Base-by-base conservation (phyloP, 2,888 invertebrate genomes). In the Megastigmus dorsalis region DNA sequence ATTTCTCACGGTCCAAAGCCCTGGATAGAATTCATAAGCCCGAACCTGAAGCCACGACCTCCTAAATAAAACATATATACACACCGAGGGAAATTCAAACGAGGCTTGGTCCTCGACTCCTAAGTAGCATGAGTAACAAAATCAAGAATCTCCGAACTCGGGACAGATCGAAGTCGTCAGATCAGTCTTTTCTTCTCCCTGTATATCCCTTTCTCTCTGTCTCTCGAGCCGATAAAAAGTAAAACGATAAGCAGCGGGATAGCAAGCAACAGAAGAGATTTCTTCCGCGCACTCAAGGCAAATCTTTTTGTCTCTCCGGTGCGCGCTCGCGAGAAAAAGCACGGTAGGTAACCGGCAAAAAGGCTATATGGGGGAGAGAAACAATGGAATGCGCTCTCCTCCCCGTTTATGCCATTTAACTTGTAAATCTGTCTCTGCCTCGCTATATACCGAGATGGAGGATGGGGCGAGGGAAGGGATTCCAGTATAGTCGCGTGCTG, bases 361-460 rank as follows among this genome's bases (percentile, higher is more conserved):
- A 62, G 60, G 76, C n/a, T n/a, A n/a, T n/a, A 76, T 77, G 54
- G 26, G 59, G 13, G 69, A 75, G 57, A 70, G 70, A 78, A 79
- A 77, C 73, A 76, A 77, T 78, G 78, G 76, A 75, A 78, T 78
- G 73, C 70, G 72, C 79, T 76, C 65, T 77, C 78, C n/a, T n/a
- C 78, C 79, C 81, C 84, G 80, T 81, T 82, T 84, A 83, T 82
- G 82, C 79, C 82, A 84, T 84, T 85, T 85, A 84, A 85, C 84
- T 85, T 84, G 84, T 82, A 85, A 85, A 85, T 85, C 82, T 80
- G 80, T 78, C 82, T 77, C 74, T 80, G 81, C 78, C n/a, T n/a
- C n/a, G n/a, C n/a, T n/a, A n/a, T n/a, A n/a, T n/a, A n/a, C n/a
- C n/a, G n/a, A n/a, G n/a, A n/a, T n/a, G n/a, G n/a, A n/a, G n/a